phyloP scores from a whole-genome alignment of 2,888 invertebrate genomes.

The Ganaspis brasiliensis region DNA sequence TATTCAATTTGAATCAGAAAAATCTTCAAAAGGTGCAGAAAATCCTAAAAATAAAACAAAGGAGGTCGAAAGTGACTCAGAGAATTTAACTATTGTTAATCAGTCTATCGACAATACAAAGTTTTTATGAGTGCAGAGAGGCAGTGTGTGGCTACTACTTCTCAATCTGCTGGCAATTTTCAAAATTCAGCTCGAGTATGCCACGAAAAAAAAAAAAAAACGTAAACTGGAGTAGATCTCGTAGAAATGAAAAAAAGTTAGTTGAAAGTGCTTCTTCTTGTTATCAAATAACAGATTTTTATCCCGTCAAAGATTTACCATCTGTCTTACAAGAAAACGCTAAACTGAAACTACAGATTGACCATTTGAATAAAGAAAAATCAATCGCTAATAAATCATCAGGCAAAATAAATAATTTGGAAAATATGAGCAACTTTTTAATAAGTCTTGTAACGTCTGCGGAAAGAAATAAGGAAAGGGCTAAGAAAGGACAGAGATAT shows the following conservation, averaged over 20 bases:
- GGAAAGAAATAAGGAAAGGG: no score
- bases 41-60: background rate
- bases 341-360: no score
- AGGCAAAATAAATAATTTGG: no score
- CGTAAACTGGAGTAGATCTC: background rate
- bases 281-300: constrained; percentile 3
- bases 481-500: no score
- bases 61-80: background rate
- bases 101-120: background rate
- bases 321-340: no score
- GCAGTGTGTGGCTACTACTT: background rate
- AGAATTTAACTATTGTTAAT: background rate
- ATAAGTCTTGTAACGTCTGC: no score
- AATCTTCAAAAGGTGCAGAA: background rate
- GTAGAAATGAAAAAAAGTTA: constrained; percentile 3
- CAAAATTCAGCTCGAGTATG: background rate
- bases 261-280: background rate
- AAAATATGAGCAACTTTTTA: no score
- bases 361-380: no score
- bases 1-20: background rate
- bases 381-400: no score
- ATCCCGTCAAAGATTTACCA: background rate
- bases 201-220: background rate
- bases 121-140: background rate
- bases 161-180: background rate